phyloP scores from a whole-genome alignment of 2,888 invertebrate species.

The Parochlus steinenii region DNA sequence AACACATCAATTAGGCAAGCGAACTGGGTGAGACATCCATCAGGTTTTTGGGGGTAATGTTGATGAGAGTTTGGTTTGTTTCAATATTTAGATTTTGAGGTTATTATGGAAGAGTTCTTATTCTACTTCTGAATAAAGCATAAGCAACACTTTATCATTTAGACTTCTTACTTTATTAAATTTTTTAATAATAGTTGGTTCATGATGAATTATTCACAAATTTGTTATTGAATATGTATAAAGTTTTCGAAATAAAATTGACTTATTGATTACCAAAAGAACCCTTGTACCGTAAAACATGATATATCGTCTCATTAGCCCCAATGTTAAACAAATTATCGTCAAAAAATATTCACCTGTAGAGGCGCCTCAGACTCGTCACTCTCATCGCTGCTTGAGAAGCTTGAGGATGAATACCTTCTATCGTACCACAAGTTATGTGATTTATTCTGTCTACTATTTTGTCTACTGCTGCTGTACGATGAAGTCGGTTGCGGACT shows the following conservation, averaged over 20 bases:
- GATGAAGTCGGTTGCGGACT: constrained; percentile 17
- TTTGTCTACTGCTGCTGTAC: constrained; percentile 3
- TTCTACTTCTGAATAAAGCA: no score
- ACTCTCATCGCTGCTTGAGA: constrained; percentile 22
- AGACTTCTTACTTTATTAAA: no score
- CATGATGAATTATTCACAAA: no score
- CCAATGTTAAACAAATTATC: not conserved
- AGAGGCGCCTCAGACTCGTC: constrained; percentile 20
- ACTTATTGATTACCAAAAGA: not conserved
- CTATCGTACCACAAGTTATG: constrained; percentile 10
- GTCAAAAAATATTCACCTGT: constrained; percentile 16
- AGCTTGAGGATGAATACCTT: constrained; percentile 19
- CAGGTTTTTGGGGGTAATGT: no score
- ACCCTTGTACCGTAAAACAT: constrained; percentile 1
- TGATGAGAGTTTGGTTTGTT: no score
- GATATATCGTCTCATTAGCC: not conserved
- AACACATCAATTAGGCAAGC: no score
- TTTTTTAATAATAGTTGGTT: no score
- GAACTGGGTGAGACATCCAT: no score
- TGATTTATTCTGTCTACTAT: constrained; percentile 8
- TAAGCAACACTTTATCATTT: no score
- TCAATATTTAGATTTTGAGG: no score
- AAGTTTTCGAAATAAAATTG: not conserved
- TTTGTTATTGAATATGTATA: constrained; percentile 9
- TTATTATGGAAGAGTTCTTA: no score